phyloP scores from a whole-genome alignment of 2,113 vertebrate species.

The Hymenochirus boettgeri region DNA sequence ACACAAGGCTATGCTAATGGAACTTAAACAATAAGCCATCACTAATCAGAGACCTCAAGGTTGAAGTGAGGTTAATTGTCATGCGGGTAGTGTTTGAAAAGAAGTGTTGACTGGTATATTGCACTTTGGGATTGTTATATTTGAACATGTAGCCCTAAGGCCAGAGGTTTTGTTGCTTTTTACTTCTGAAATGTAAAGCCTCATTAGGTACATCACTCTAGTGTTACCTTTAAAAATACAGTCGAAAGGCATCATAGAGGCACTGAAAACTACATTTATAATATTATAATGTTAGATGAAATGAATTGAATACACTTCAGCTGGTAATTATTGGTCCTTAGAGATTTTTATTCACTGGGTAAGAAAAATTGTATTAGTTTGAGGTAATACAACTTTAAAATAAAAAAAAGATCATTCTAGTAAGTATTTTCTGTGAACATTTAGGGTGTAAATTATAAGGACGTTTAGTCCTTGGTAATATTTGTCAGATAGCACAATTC shows the following conservation, averaged over 20 bases:
- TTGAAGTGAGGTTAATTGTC: slow-evolving; percentile 91
- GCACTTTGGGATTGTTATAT: slow-evolving; percentile 76
- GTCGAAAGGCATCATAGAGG: slow-evolving; percentile 14
- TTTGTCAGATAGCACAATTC: too few relatives aligned
- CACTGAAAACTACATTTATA: not conserved
- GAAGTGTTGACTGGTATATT: slow-evolving; percentile 81
- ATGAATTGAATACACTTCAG: too few relatives aligned
- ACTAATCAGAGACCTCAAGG: slow-evolving; percentile 91
- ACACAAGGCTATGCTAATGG: slow-evolving; percentile 78
- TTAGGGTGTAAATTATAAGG: too few relatives aligned
- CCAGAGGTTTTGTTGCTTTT: slow-evolving; percentile 81
- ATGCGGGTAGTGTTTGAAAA: slow-evolving; percentile 82
- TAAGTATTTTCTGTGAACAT: too few relatives aligned
- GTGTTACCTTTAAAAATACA: slow-evolving; percentile 29
- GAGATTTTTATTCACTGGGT: too few relatives aligned
- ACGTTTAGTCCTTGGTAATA: too few relatives aligned
- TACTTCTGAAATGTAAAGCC: slow-evolving; percentile 72
- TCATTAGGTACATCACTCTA: slow-evolving; percentile 61
- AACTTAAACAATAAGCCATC: slow-evolving; percentile 84
- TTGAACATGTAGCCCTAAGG: slow-evolving; percentile 80
- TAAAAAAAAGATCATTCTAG: too few relatives aligned
- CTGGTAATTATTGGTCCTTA: too few relatives aligned
- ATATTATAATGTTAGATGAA: too few relatives aligned
- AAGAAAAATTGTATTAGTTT: too few relatives aligned
- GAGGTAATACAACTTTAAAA: too few relatives aligned